A percentile compares a stretch with the other conserved stretches of the same genome.
These are phyloP conservation scores for human (Homo sapiens) DNA, from an alignment of 2,113 vertebrate genomes.

Conservation along the genomic window GRCh38 chr15:71202001-71202500, in stretches of 20 bases:
- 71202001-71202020: conserved; percentile 38
- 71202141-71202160: neutral
- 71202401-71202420: neutral
- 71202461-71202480: rapidly evolving
- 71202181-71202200: neutral
- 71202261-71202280: neutral
- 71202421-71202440: neutral
- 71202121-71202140: conserved; percentile 23
- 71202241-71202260: neutral
- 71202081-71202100: conserved; percentile 53
- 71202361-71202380: neutral
- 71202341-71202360: neutral
- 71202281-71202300: neutral
- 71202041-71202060: conserved; percentile 6
- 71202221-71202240: neutral
- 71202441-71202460: neutral
- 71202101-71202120: conserved; percentile 39
- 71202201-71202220: neutral
- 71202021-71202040: neutral
- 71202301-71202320: neutral
- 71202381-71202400: neutral
- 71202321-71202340: neutral
- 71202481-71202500: neutral
- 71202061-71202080: neutral
- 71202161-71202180: neutral